Evolutionary conservation across 2,797 vertebrate species (phyloP).

Genomic region (Anguilla obscura): DNA sequence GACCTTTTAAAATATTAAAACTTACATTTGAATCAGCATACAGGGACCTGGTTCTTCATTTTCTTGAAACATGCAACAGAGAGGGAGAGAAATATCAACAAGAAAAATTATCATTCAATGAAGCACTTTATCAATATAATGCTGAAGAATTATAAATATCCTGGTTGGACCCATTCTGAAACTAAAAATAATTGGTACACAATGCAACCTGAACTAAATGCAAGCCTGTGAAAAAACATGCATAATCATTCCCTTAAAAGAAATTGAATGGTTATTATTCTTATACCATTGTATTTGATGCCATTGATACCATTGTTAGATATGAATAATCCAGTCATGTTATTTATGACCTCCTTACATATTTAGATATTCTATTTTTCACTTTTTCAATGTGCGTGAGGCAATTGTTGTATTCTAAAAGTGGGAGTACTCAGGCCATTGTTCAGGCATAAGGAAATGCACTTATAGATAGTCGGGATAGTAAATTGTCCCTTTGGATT

Average conservation of each 20-base stretch:
- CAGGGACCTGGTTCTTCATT: not conserved
- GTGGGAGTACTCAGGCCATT: not conserved
- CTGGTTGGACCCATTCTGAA: not conserved
- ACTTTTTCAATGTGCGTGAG: not conserved
- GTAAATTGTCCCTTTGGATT: not conserved
- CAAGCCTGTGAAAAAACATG: not conserved
- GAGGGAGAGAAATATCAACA: not conserved
- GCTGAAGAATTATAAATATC: constrained; percentile 8
- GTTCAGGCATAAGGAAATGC: not conserved
- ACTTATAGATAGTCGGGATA: not conserved
- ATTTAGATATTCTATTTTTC: not conserved
- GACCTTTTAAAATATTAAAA: constrained; percentile 15
- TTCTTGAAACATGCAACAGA: not conserved
- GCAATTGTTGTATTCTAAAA: not conserved
- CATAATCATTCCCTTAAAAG: constrained; percentile 8
- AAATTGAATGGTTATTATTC: not conserved
- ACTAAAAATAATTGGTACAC: not conserved
- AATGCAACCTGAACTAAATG: not conserved
- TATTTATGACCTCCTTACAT: not conserved
- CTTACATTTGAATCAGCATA: not conserved
- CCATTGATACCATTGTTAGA: not conserved
- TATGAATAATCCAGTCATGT: not conserved
- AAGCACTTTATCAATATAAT: not conserved
- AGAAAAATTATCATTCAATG: constrained; percentile 15
- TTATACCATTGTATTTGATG: not conserved